Conservation (phyloP, 2,888 invertebrate genomes). For the Mythimna vitellina region DNA sequence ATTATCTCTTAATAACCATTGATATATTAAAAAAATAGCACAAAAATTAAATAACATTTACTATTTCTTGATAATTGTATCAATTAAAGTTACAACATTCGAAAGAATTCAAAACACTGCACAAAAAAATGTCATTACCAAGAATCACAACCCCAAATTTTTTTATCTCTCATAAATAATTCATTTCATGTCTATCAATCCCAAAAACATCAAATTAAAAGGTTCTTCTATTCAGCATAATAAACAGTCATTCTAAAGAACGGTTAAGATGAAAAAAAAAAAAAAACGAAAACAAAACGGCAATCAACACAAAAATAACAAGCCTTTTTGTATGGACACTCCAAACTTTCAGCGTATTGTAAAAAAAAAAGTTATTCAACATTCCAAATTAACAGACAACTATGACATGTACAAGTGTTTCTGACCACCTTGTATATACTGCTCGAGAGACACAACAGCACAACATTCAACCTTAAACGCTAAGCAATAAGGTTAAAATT, state of each 20-base stretch:
- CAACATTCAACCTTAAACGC: slow-evolving; percentile 56
- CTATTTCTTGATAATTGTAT: too few relatives aligned
- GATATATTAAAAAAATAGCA: too few relatives aligned
- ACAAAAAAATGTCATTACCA: background rate
- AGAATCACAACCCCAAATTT: background rate
- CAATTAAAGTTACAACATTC: background rate
- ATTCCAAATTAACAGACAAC: slow-evolving; percentile 88
- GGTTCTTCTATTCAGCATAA: slow-evolving; percentile 14
- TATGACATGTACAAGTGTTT: slow-evolving; percentile 88
- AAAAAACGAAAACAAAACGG: slow-evolving; percentile 75
- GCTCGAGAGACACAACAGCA: background rate
- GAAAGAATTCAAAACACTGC: background rate
- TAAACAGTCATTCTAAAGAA: slow-evolving; percentile 59
- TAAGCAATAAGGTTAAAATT: slow-evolving; percentile 61
- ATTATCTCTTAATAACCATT: too few relatives aligned
- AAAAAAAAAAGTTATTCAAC: slow-evolving; percentile 76
- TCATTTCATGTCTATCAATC: slow-evolving; percentile 31
- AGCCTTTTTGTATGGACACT: slow-evolving; percentile 69
- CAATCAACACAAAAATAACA: slow-evolving; percentile 78
- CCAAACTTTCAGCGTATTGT: slow-evolving; percentile 82
- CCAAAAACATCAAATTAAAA: slow-evolving; percentile 38
- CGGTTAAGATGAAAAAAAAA: slow-evolving; percentile 58
- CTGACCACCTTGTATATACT: slow-evolving; percentile 68
- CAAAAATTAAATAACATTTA: too few relatives aligned
- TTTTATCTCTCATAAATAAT: slow-evolving; percentile 21